phyloP scores from a whole-genome alignment of 2,113 vertebrate species.

The human region DNA sequence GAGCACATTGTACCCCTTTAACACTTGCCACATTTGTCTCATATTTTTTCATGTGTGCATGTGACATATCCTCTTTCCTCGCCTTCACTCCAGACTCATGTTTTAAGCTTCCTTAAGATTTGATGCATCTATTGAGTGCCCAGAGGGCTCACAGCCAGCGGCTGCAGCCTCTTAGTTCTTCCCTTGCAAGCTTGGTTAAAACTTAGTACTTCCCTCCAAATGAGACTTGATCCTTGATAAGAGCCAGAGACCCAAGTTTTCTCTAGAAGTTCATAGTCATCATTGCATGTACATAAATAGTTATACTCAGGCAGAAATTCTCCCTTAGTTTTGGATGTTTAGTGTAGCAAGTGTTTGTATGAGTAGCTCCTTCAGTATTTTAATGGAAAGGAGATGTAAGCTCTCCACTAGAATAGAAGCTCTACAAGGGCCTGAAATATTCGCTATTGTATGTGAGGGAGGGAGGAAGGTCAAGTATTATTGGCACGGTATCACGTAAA shows the following conservation, averaged over 20 bases:
- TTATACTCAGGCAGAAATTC: background rate
- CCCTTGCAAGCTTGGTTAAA: background rate
- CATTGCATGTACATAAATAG: background rate
- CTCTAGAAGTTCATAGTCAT: background rate
- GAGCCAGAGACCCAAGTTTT: background rate
- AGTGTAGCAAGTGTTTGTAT: background rate
- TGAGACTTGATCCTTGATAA: background rate
- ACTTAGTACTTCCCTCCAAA: background rate
- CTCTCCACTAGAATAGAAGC: background rate
- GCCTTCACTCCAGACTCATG: background rate
- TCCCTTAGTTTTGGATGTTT: background rate
- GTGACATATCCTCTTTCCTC: background rate
- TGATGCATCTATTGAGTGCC: background rate
- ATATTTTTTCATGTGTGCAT: background rate
- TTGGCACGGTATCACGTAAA: background rate
- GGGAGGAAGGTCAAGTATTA: background rate
- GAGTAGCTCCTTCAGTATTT: background rate
- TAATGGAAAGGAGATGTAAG: background rate
- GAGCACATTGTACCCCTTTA: background rate
- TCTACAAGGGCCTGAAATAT: background rate
- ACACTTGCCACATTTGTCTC: background rate
- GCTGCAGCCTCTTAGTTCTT: background rate
- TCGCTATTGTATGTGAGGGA: background rate
- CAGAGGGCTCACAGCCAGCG: fast-evolving
- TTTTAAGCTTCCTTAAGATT: background rate